Percentiles rank a stretch among this genome's conserved stretches.
Evolutionary conservation across 2,888 invertebrate species (phyloP).

Genomic region (Macaria notata): DNA sequence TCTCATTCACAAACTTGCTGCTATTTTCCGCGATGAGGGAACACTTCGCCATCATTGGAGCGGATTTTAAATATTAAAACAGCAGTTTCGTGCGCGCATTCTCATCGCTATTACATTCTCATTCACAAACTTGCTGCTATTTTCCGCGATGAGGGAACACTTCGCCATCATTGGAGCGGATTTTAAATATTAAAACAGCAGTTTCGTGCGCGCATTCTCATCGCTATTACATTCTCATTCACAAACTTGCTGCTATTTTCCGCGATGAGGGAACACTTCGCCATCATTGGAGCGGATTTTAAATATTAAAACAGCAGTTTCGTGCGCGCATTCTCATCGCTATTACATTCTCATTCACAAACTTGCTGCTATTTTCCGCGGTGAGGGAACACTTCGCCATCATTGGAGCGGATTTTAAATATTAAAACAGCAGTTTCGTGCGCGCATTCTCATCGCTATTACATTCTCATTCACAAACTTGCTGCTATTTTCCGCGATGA

Average conservation of each 20-base stretch:
- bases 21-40: not conserved
- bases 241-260: not conserved
- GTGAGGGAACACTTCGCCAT: conserved; percentile 1
- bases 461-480: conserved; percentile 2
- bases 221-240: conserved; percentile 1
- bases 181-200: no score
- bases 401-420: conserved; percentile 1
- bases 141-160: not conserved
- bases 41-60: conserved; percentile 4
- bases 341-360: conserved; percentile 1
- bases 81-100: no score
- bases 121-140: conserved; percentile 1
- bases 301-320: no score
- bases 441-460: conserved; percentile 1
- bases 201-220: no score
- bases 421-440: no score
- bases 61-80: no score
- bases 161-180: conserved; percentile 1
- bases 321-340: conserved; percentile 1
- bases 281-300: conserved; percentile 1
- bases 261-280: conserved; percentile 1
- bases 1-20: conserved; percentile 3
- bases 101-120: conserved; percentile 1
- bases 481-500: not conserved
- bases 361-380: not conserved